Base-by-base conservation (phyloP, 2,113 vertebrate species). In the Nothoprocta pentlandii region DNA sequence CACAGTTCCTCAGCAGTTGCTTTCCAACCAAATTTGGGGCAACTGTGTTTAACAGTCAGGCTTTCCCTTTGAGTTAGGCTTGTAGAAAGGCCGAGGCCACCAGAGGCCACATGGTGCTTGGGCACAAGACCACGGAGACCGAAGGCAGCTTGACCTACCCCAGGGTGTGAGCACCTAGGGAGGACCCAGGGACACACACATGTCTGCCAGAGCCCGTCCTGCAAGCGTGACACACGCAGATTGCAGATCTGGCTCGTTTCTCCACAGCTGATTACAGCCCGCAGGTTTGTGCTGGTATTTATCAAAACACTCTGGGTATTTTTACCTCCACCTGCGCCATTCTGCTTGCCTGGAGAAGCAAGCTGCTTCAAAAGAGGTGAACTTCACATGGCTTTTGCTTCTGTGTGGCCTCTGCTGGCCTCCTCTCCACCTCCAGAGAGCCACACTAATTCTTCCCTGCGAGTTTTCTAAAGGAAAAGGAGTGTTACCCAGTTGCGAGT, bases 201-300 rank as follows among this genome's bases (percentile, higher is more conserved):
- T 6, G 4, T 30, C 54, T 46, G 71, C 51, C 10, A 1, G 23
- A 75, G 89, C 73, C 90, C 1, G 1, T 67, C 62, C 58, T 63
- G 87, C 84, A 56, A 73, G 56, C 64, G 41, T 22, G 3, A 59
- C 81, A 85, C 2, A 1, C 12, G 81, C 71, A 73, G 54, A 34
- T 83, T 17, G 46, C 85, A 41, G n/a, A 28, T 6, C 2, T 28
- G 42, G 64, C 41, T 77, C 6, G 2, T 63, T 94, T 82, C 73
- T 75, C 68, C 4, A 71, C 88, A 94, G 64, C 71, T 80, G 76
- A 90, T 96, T 93, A 91, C 71, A 94, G 32, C 47, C 79, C 90
- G 91, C 82, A 88, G 71, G 82, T 94, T 76, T 54, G 41, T 85
- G 85, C 81, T 93, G 17, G 6, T 25, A 91, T 76, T 51, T 41